Evolutionary conservation across 2,797 vertebrate genomes (phyloP).

Genomic region (Parambassis ranga): DNA sequence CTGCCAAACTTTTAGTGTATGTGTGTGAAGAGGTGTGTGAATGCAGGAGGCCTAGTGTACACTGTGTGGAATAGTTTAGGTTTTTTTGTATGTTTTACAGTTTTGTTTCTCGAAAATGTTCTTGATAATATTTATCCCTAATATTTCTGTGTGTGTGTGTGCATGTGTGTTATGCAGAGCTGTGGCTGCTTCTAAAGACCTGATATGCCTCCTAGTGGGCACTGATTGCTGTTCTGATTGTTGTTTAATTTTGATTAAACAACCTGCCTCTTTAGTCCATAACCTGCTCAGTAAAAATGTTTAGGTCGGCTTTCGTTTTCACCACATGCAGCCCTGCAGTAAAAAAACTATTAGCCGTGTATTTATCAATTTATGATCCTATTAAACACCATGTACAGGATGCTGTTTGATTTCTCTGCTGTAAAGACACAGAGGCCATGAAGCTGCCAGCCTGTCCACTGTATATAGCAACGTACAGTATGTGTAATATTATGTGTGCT

Average conservation of each 20-base stretch:
- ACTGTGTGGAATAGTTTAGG: too few species aligned
- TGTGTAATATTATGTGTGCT: neutral
- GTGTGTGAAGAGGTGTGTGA: conserved; percentile 25
- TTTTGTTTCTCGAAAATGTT: too few species aligned
- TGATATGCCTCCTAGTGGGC: neutral
- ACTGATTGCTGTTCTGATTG: neutral
- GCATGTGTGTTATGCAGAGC: conserved; percentile 4
- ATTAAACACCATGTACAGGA: conserved; percentile 3
- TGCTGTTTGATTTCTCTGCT: neutral
- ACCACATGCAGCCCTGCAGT: too few species aligned
- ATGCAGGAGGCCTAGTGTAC: neutral
- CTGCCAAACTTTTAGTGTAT: conserved; percentile 38
- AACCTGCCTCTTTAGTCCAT: neutral
- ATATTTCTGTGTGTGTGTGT: neutral
- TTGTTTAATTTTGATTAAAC: conserved; percentile 35
- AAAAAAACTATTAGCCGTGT: too few species aligned
- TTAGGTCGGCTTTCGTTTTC: too few species aligned
- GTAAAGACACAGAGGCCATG: conserved; percentile 20
- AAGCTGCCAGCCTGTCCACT: conserved; percentile 25
- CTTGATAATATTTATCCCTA: too few species aligned
- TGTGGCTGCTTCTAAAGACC: neutral
- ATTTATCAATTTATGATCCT: neutral
- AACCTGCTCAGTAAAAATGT: too few species aligned
- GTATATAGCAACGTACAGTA: conserved; percentile 24
- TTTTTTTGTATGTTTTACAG: too few species aligned